phyloP scores from a whole-genome alignment of 2,888 invertebrate genomes.

The Pinctada fucata region DNA sequence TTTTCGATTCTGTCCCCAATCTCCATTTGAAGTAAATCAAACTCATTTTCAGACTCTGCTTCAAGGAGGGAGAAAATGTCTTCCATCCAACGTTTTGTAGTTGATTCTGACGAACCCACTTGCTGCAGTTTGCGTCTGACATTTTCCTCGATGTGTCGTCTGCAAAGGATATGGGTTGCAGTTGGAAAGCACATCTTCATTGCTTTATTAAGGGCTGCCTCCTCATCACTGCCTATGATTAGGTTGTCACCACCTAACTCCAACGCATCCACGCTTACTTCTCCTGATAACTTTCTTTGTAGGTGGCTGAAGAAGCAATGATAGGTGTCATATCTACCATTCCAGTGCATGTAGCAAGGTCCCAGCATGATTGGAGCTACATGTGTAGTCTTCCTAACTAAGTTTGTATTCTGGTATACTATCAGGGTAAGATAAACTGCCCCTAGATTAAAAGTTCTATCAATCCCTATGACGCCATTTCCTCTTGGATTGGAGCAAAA shows the following conservation, averaged over 20 bases:
- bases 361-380: constrained; percentile 26
- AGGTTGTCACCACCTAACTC: neutral
- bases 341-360: constrained; percentile 31
- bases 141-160: constrained; percentile 8
- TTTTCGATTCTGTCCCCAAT: neutral
- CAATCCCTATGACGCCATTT: constrained; percentile 10
- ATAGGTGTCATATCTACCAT: neutral
- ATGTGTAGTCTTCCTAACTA: no score
- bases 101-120: neutral
- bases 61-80: neutral
- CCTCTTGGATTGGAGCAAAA: neutral
- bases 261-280: neutral
- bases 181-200: neutral
- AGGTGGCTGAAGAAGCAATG: neutral
- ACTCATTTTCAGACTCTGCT: neutral
- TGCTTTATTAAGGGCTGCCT: constrained; percentile 1
- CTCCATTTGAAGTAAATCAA: neutral
- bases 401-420: constrained; percentile 21
- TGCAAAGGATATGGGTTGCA: constrained; percentile 3
- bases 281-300: no score
- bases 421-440: constrained; percentile 15
- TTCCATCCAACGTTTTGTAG: neutral
- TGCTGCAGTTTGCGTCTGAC: neutral
- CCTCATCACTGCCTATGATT: neutral
- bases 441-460: constrained; percentile 32